These are phyloP conservation scores for Aphidius gifuensis DNA, from an alignment of 1,140 invertebrate species.

Conservation along the genomic window DNA sequence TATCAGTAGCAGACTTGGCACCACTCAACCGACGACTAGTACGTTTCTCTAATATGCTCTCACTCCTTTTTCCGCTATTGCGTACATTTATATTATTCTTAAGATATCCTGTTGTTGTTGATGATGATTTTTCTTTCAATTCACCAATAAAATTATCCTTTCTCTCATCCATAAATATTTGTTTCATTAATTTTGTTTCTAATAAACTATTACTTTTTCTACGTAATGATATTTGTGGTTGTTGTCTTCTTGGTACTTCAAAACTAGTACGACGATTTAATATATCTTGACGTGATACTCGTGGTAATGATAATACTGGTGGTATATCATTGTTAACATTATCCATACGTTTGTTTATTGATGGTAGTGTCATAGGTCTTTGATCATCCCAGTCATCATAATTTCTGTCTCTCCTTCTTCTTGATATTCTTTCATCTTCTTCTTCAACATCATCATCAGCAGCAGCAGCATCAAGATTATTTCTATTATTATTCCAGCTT, in stretches of 20 bases:
- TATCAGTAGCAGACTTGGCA: slow-evolving; percentile 38
- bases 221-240: slow-evolving; percentile 18
- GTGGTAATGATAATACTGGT: slow-evolving; percentile 21
- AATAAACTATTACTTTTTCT: slow-evolving; percentile 24
- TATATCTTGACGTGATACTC: slow-evolving; percentile 47
- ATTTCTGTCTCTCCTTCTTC: too few relatives aligned
- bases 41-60: slow-evolving; percentile 24
- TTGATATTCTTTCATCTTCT: slow-evolving; percentile 6
- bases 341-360: slow-evolving; percentile 22
- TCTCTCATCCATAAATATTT: slow-evolving; percentile 18
- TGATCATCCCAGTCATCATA: slow-evolving; percentile 7
- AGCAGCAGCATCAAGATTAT: too few relatives aligned
- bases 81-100: slow-evolving; percentile 26
- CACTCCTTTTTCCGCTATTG: slow-evolving; percentile 23
- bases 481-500: neutral
- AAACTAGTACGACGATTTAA: slow-evolving; percentile 39
- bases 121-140: slow-evolving; percentile 9
- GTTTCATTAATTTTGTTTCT: slow-evolving; percentile 2
- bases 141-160: slow-evolving; percentile 1
- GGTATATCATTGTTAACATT: slow-evolving; percentile 15
- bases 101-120: slow-evolving; percentile 26
- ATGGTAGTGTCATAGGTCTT: slow-evolving; percentile 42
- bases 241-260: slow-evolving; percentile 24
- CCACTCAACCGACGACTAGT: slow-evolving; percentile 18
- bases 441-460: neutral